Conservation (phyloP, 2,797 vertebrate genomes). For the Anniella stebbinsi region DNA sequence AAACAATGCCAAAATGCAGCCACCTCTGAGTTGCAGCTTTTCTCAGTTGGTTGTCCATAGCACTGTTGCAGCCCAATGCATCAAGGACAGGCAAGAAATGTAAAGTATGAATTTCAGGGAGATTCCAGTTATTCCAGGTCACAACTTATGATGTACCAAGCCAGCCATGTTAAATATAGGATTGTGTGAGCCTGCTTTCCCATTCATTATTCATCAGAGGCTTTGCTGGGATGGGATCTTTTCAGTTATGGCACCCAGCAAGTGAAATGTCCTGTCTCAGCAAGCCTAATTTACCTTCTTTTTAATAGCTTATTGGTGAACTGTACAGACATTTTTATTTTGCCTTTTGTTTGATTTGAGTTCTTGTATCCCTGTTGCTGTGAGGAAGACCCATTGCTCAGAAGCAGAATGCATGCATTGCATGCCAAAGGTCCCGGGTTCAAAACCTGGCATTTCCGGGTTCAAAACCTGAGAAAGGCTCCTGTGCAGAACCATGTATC, state of each 20-base stretch:
- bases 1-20: not conserved
- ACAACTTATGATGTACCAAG: not conserved
- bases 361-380: not conserved
- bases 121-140: not conserved
- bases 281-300: not conserved
- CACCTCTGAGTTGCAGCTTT: not conserved
- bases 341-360: not conserved
- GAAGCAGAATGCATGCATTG: not conserved
- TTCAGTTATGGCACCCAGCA: not conserved
- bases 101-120: constrained; percentile 5
- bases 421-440: not conserved
- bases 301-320: not conserved
- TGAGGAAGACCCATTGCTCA: not conserved
- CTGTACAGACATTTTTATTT: not conserved
- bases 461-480: no score
- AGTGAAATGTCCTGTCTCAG: not conserved
- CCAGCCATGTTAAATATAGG: not conserved
- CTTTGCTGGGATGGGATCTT: not conserved
- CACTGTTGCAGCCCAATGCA: not conserved
- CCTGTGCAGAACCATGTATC: not conserved
- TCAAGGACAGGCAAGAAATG: constrained; percentile 11
- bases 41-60: constrained; percentile 17
- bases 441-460: not conserved
- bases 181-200: not conserved
- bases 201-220: not conserved